Base-by-base conservation (phyloP, 2,113 vertebrate genomes). In the Galemys pyrenaicus region DNA sequence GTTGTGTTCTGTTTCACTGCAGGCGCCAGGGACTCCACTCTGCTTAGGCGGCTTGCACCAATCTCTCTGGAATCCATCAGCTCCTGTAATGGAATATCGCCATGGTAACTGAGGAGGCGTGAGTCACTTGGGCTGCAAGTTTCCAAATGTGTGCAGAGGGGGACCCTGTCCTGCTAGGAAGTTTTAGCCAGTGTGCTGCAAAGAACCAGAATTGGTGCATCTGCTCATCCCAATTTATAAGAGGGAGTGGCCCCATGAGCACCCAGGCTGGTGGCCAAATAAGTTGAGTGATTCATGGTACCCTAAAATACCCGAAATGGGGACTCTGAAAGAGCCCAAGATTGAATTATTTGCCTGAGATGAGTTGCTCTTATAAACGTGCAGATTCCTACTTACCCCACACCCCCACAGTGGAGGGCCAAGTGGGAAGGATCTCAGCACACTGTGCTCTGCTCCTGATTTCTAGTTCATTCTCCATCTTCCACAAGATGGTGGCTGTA, bases 11-110 rank as follows among this genome's bases (percentile, higher is more conserved):
- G 98, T 60, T 98, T 97, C 10, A 99, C 99, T 16, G 95, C 97
- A 0, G 98, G 98, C 0, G 98, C 99, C 80, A 98, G 98, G 16
- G 97, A 95, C 95, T 99, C 99, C 95, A 99, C 99, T 62, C 99
- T 98, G 97, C 98, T 97, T 32, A 99, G 98, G 64, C 99, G 99
- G 96, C 98, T 98, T 60, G 98, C 98, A 73, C 99, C 99, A 49
- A 97, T 97, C 96, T 98, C 98, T 94, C 98, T 98, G 98, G 99
- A 99, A 98, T 99, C 99, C 88, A 99, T 98, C 91, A 99, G 98
- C 98, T 99, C 99, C 99, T 99, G 99, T 87, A 97, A 98, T 97
- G 97, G 58, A 98, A 99, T 98, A 98, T 99, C 94, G 98, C 98
- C 99, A 99, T 97, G 98, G 99, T 98, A 98, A 99, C 99, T 79